Base-by-base conservation (phyloP, 2,888 invertebrate genomes). In the Cantharis nigra region DNA sequence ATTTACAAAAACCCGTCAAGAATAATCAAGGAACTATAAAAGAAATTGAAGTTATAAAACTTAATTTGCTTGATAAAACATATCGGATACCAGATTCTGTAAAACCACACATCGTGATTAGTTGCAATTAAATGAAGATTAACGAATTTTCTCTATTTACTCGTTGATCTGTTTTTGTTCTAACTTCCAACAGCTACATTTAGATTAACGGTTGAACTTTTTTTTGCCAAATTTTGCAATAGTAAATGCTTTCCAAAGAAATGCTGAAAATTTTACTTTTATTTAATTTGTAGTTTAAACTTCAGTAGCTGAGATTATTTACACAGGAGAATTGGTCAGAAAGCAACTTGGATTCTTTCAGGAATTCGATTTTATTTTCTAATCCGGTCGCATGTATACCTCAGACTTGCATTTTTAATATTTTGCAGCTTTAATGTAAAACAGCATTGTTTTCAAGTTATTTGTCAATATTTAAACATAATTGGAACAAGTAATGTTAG, bases 121-220 rank as follows among this genome's bases (percentile, higher is more conserved):
- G 80, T 80, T 80, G 78, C 80, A 81, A 82, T 82, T 80, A 82
- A 81, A 81, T 80, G 79, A 78, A 78, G 79, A 82, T 82, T 80
- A 81, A 79, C 80, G 80, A 70, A 71, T 77, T 79, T 70, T 67
- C 69, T 63, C 67, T 70, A 70, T 63, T 71, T 70, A 70, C 65
- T 71, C 30, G 63, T 65, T 76, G 18, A 33, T 63, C 14, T 70
- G n/a, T 63, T 23, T 69, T 49, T 70, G 69, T 73, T 76, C 70
- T 28, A 69, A 69, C 69, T 30, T 30, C 13, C 13, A 49, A n/a
- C 49, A 49, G 49, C 49, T 49, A n/a, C 49, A 49, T 49, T 49
- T 49, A 49, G 49, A 49, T 49, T 49, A 49, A 49, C 49, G 49
- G 7, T n/a, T 49, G 49, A 49, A 49, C n/a, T 49, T 49, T 49